Conservation (phyloP, 2,797 vertebrate genomes). For the Malacoraja senta region DNA sequence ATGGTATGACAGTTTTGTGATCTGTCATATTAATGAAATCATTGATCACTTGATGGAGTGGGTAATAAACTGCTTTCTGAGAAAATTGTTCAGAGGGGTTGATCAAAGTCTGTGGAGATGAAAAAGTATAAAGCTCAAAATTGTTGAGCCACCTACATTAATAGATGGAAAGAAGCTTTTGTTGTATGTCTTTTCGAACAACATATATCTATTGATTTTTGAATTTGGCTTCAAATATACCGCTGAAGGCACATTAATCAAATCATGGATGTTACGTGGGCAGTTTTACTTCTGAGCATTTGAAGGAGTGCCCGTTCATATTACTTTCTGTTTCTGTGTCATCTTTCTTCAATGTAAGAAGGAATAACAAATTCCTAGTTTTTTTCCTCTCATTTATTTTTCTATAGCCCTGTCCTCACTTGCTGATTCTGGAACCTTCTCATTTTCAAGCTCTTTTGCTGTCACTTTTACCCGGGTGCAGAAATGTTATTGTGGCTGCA, state of each 20-base stretch:
- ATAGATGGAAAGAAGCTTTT: slow-evolving; percentile 39
- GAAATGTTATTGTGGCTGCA: not conserved
- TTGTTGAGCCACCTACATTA: slow-evolving; percentile 35
- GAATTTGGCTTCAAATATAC: slow-evolving; percentile 38
- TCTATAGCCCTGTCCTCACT: not conserved
- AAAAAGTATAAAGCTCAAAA: slow-evolving; percentile 39
- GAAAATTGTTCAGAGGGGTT: slow-evolving; percentile 50
- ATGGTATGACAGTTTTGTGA: slow-evolving; percentile 85
- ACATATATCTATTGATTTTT: slow-evolving; percentile 39
- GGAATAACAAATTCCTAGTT: not conserved
- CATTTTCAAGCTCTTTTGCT: not conserved
- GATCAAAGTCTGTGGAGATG: slow-evolving; percentile 56
- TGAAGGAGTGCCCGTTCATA: slow-evolving; percentile 31
- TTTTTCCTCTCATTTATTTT: slow-evolving; percentile 22
- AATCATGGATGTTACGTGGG: slow-evolving; percentile 33
- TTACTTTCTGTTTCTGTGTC: slow-evolving; percentile 34
- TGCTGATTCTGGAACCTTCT: not conserved
- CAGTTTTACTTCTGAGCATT: slow-evolving; percentile 33
- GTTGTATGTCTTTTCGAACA: slow-evolving; percentile 36
- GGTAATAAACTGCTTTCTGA: slow-evolving; percentile 81
- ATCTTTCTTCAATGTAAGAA: slow-evolving; percentile 24
- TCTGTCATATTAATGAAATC: slow-evolving; percentile 99
- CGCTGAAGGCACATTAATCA: slow-evolving; percentile 34
- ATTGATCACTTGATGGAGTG: slow-evolving; percentile 98
- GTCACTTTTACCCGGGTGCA: not conserved